These are phyloP conservation scores for Xestia ashworthii DNA, from an alignment of 2,888 invertebrate genomes.

Conservation along the genomic window DNA sequence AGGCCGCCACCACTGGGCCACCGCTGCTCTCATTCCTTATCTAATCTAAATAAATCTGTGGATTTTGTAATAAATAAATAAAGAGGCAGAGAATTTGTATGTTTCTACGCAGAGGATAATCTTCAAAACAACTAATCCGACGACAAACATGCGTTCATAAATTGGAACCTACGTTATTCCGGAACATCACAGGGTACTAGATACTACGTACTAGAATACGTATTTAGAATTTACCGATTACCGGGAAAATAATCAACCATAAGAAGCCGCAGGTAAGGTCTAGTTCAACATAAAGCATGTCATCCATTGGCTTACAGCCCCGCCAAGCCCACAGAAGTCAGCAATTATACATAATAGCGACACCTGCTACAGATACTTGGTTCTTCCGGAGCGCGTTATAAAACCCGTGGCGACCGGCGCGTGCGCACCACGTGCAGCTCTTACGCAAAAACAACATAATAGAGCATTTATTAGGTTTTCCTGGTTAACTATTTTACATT, in stretches of 20 bases:
- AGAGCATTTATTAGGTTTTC: slow-evolving; percentile 49
- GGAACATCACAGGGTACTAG: not conserved
- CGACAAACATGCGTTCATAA: not conserved
- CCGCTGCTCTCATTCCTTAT: too few relatives aligned
- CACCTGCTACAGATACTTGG: slow-evolving; percentile 33
- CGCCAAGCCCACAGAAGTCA: slow-evolving; percentile 28
- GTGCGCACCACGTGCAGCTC: slow-evolving; percentile 41
- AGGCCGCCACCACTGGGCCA: too few relatives aligned
- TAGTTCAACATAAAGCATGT: not conserved
- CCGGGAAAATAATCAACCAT: not conserved
- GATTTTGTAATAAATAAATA: too few relatives aligned
- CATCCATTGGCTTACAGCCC: too few relatives aligned
- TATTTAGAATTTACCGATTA: not conserved
- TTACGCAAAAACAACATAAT: slow-evolving; percentile 34
- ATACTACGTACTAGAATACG: too few relatives aligned
- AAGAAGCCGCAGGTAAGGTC: not conserved
- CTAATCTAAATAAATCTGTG: too few relatives aligned
- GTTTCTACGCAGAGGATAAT: too few relatives aligned
- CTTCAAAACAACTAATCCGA: not conserved
- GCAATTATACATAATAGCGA: slow-evolving; percentile 18
- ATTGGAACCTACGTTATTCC: not conserved
- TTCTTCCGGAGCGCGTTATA: slow-evolving; percentile 32
- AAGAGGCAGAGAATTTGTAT: too few relatives aligned
- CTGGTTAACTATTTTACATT: slow-evolving; percentile 32
- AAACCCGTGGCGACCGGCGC: slow-evolving; percentile 16